Evolutionary conservation across 1,140 invertebrate genomes (phyloP).

Genomic region (Tyrophagus putrescentiae): DNA sequence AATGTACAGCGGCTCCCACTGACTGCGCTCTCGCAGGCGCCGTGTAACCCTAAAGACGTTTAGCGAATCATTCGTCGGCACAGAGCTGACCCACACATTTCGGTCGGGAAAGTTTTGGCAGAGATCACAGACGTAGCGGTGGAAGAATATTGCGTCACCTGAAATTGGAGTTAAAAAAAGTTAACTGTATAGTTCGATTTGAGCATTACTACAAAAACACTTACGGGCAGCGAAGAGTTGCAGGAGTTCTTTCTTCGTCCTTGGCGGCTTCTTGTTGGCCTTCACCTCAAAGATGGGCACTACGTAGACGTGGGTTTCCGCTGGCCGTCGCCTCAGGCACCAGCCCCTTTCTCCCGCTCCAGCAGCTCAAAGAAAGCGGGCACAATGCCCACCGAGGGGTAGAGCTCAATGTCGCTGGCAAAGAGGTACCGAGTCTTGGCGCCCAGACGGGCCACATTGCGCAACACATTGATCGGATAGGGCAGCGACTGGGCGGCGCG

Average conservation of each 20-base stretch:
- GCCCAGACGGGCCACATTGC: conserved; percentile 29
- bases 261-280: conserved; percentile 46
- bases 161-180: neutral
- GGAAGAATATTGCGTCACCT: conserved; percentile 60
- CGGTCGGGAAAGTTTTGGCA: conserved; percentile 70
- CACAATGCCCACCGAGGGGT: conserved; percentile 29
- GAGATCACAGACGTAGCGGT: conserved; percentile 68
- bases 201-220: neutral
- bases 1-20: conserved; percentile 69
- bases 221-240: conserved; percentile 32
- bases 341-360: conserved; percentile 12
- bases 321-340: conserved; percentile 14
- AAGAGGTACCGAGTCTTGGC: conserved; percentile 29
- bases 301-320: conserved; percentile 46
- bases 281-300: conserved; percentile 64
- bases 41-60: conserved; percentile 70
- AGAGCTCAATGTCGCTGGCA: conserved; percentile 31
- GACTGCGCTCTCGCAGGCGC: conserved; percentile 53
- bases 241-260: conserved; percentile 54
- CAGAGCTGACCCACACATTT: conserved; percentile 25
- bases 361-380: conserved; percentile 21
- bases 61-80: conserved; percentile 43
- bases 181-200: neutral
- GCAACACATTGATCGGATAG: conserved; percentile 31
- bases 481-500: conserved; percentile 26